phyloP scores from a whole-genome alignment of 1,140 invertebrate species.

The Batillaria attramentaria region DNA sequence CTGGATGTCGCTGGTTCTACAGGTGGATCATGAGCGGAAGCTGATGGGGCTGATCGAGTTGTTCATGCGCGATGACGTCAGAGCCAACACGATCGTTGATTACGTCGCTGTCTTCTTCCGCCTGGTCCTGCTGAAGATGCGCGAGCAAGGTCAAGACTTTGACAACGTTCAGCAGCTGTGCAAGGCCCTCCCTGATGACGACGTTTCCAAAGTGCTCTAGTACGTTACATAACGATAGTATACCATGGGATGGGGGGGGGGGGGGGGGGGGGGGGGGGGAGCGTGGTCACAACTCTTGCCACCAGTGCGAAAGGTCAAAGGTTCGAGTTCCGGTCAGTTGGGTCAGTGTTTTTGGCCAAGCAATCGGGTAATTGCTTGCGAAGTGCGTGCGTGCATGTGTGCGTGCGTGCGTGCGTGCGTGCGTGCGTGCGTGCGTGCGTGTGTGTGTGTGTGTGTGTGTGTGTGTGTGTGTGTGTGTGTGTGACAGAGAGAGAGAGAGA shows the following conservation, averaged over 20 bases:
- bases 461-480: too few species aligned
- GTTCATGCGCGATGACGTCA: slow-evolving; percentile 32
- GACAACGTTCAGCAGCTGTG: slow-evolving; percentile 27
- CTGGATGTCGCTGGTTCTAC: slow-evolving; percentile 16
- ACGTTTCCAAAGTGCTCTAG: not conserved
- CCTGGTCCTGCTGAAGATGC: slow-evolving; percentile 22
- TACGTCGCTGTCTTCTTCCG: slow-evolving; percentile 24
- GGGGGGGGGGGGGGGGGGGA: too few species aligned
- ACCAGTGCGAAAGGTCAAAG: too few species aligned
- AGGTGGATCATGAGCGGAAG: slow-evolving; percentile 14
- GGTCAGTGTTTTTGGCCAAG: too few species aligned
- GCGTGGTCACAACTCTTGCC: too few species aligned
- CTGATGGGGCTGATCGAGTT: slow-evolving; percentile 17
- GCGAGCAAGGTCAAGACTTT: slow-evolving; percentile 26
- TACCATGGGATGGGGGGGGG: too few species aligned
- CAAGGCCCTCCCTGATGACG: slow-evolving; percentile 16
- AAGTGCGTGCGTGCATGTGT: too few species aligned
- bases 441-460: not conserved
- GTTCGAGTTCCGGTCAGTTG: too few species aligned
- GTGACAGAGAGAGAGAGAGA: too few species aligned
- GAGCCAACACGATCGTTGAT: slow-evolving; percentile 19
- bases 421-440: not conserved
- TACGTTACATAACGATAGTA: too few species aligned
- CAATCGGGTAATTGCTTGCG: too few species aligned
- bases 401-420: slow-evolving; percentile 15